A percentile compares a stretch with the other conserved stretches of the same genome.
Evolutionary conservation across 2,797 vertebrate genomes (phyloP).

Genomic region (Eulemur coronatus): DNA sequence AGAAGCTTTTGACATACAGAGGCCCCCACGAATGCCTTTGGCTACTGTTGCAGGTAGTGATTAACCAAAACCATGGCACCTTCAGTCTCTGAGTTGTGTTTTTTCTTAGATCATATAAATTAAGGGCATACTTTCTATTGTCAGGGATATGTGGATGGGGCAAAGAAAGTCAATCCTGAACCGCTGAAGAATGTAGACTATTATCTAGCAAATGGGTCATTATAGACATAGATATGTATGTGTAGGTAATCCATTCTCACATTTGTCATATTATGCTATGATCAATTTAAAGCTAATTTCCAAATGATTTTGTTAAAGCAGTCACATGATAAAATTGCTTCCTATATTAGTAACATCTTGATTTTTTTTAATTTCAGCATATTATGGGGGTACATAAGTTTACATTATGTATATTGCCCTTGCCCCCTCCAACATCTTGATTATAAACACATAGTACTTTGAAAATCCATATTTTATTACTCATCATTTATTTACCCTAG

Average conservation of each 20-base stretch:
- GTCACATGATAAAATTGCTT: not conserved
- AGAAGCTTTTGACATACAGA: not conserved
- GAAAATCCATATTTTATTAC: not conserved
- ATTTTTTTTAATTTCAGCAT: not conserved
- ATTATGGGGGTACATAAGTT: too few species aligned
- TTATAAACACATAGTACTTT: not conserved
- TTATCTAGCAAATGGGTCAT: conserved; percentile 4
- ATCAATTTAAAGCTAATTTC: conserved; percentile 11
- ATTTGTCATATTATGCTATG: not conserved
- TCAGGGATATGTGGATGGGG: not conserved
- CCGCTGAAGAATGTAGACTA: not conserved
- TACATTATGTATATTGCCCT: too few species aligned
- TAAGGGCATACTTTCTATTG: not conserved
- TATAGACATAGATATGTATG: not conserved
- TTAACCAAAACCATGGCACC: not conserved
- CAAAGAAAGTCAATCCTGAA: not conserved
- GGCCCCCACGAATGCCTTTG: not conserved
- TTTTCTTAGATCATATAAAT: not conserved
- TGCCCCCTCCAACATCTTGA: not conserved
- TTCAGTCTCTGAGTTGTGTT: not conserved
- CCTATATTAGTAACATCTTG: not conserved
- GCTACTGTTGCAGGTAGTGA: not conserved
- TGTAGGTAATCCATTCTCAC: not conserved
- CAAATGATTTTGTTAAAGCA: conserved; percentile 1
- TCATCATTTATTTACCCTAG: not conserved